These are phyloP conservation scores for Galaxias olidus DNA, from an alignment of 2,797 vertebrate species.

Conservation along the genomic window DNA sequence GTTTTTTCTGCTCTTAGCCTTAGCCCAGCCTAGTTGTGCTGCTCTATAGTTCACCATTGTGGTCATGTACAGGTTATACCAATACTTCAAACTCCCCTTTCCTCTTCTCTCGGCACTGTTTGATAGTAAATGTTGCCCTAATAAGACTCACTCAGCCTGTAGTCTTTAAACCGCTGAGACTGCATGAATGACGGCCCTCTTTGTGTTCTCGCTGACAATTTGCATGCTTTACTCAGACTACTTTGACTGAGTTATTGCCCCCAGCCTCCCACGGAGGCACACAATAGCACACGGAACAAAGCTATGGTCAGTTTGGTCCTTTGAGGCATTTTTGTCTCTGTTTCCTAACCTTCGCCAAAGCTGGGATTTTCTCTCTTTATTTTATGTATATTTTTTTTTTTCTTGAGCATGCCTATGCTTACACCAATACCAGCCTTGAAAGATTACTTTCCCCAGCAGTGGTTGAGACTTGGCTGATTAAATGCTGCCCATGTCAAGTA, in stretches of 20 bases:
- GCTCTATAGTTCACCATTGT: background rate
- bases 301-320: background rate
- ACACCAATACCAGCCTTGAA: background rate
- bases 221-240: slow-evolving; percentile 6
- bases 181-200: background rate
- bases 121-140: background rate
- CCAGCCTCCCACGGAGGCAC: background rate
- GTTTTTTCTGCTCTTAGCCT: background rate
- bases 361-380: background rate
- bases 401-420: background rate
- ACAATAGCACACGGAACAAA: background rate
- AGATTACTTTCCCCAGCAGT: slow-evolving; percentile 3
- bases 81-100: background rate
- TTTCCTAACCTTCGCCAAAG: background rate
- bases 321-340: background rate
- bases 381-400: no score
- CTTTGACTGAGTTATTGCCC: slow-evolving; percentile 1
- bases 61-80: background rate
- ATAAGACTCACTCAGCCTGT: background rate
- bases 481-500: slow-evolving; percentile 53
- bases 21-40: background rate
- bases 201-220: slow-evolving; percentile 5
- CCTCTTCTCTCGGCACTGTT: background rate
- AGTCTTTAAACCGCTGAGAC: background rate
- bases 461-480: slow-evolving; percentile 68